phyloP scores from a whole-genome alignment of 2,888 invertebrate genomes.

The Luperina nickerlii region DNA sequence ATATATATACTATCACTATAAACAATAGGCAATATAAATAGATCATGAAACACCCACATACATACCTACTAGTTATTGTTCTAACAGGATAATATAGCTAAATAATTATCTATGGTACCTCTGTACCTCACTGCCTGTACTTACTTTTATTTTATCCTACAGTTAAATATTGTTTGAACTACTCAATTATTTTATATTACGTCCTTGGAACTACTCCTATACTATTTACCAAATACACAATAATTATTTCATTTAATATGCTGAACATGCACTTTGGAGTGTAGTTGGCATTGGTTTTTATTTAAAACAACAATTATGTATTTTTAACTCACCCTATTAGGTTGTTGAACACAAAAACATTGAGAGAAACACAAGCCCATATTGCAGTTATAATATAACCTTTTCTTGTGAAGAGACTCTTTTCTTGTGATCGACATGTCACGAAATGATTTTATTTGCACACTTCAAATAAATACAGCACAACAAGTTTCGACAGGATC shows the following conservation, averaged over 20 bases:
- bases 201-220: no score
- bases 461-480: constrained; percentile 27
- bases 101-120: not conserved
- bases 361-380: constrained; percentile 84
- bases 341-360: constrained; percentile 72
- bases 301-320: constrained; percentile 14
- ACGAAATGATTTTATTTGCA: constrained; percentile 57
- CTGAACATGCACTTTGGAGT: constrained; percentile 4
- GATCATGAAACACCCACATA: constrained; percentile 3
- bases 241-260: constrained; percentile 14
- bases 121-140: not conserved
- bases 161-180: not conserved
- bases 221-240: constrained; percentile 1
- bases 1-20: not conserved
- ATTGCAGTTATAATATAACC: constrained; percentile 68
- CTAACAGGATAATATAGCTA: not conserved
- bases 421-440: constrained; percentile 73
- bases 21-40: constrained; percentile 20
- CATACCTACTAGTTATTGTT: not conserved
- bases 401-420: no score
- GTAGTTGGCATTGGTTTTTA: constrained; percentile 37
- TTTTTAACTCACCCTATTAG: constrained; percentile 73
- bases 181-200: no score
- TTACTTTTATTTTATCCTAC: not conserved
- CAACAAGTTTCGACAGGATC: constrained; percentile 76